Evolutionary conservation across 2,888 invertebrate genomes (phyloP), one percentile per base, ranked within the genome.

Genomic region (Tipula confusa): DNA sequence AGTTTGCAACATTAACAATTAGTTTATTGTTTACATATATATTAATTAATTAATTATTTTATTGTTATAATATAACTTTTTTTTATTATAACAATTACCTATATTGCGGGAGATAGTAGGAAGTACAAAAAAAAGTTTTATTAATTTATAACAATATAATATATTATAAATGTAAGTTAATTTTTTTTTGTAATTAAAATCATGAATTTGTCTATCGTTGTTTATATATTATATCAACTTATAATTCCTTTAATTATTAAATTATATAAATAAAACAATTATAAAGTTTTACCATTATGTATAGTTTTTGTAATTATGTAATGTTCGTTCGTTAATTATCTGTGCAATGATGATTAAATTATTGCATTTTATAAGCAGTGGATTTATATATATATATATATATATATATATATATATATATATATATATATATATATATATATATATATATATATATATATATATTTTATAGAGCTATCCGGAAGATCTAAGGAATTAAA

Each of bases 31-130:
- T 64, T 24, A 64, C 18, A 64, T 64, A 24, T 7, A n/a, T n/a
- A n/a, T n/a, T n/a, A n/a, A n/a, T n/a, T n/a, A 64, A 64, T 24
- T 64, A 9, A 64, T 64, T 64, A 64, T 64, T 64, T 64, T 64
- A 64, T 64, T 64, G 64, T 64, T 64, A 64, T 64, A 64, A 64
- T 64, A n/a, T n/a, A n/a, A n/a, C n/a, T n/a, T n/a, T n/a, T n/a
- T n/a, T n/a, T n/a, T 64, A 15, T 48, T 64, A 48, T 48, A 48
- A 48, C 48, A 15, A 48, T 38, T 43, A 43, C 24, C 6, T 38
- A n/a, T 24, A 64, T 24, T 7, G 4, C 18, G 64, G 24, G n/a
- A 64, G 24, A 24, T 24, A 64, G 64, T 64, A 64, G 64, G 64
- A 64, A 64, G 64, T 64, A 3, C n/a, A n/a, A 64, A 64, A 64